Percentiles rank a stretch among this genome's conserved stretches.
Conservation (phyloP, 2,113 vertebrate species). For the Lates calcarifer region DNA sequence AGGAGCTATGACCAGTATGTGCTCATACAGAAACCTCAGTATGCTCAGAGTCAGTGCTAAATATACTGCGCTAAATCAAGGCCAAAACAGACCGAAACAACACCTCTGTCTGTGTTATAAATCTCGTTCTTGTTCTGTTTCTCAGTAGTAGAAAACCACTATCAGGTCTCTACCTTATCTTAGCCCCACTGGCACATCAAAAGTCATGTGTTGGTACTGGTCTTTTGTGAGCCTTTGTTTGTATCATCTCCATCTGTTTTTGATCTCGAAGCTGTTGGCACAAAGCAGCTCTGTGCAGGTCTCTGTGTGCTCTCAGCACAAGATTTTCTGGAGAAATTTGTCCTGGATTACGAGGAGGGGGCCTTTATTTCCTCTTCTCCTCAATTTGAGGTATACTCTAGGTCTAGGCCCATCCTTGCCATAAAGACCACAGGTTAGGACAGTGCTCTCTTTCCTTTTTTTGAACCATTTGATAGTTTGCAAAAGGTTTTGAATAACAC, state of each 20-base stretch:
- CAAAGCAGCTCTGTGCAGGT: slow-evolving; percentile 5
- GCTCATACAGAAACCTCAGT: slow-evolving; percentile 25
- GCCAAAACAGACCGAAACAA: slow-evolving; percentile 24
- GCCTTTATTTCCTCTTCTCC: slow-evolving; percentile 10
- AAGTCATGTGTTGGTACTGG: slow-evolving; percentile 52
- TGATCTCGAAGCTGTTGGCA: slow-evolving; percentile 57
- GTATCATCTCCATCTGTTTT: slow-evolving; percentile 67
- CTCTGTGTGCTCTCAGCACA: slow-evolving; percentile 12
- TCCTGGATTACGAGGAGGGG: slow-evolving; percentile 42
- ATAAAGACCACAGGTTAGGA: slow-evolving; percentile 2
- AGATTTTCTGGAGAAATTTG: slow-evolving; percentile 40
- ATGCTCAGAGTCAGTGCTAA: slow-evolving; percentile 11
- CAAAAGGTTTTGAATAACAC: slow-evolving; percentile 1
- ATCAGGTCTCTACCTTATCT: slow-evolving; percentile 35
- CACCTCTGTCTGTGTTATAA: slow-evolving; percentile 42
- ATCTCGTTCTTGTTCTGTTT: slow-evolving; percentile 30
- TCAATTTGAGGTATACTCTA: slow-evolving; percentile 1
- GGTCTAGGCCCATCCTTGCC: not conserved
- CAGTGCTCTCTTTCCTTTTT: slow-evolving; percentile 7
- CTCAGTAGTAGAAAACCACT: not conserved
- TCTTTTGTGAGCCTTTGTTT: slow-evolving; percentile 48
- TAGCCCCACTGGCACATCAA: slow-evolving; percentile 38
- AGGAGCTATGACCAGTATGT: not conserved
- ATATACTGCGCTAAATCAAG: slow-evolving; percentile 21
- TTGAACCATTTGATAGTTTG: not conserved